A percentile compares a stretch with the other conserved stretches of the same genome.
Conservation (phyloP, 2,797 vertebrate species). For the Trachops cirrhosus region DNA sequence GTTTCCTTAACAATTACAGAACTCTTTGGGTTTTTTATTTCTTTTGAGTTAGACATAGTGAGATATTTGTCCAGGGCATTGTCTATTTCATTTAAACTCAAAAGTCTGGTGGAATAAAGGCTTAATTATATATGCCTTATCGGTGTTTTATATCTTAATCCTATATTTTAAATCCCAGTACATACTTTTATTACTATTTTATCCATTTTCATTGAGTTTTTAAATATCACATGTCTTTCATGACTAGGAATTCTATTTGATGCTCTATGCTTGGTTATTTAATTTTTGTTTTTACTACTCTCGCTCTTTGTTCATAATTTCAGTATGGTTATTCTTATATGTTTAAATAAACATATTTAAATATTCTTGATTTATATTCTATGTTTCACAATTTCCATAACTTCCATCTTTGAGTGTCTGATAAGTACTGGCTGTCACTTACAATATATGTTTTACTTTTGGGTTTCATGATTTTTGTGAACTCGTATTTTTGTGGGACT, state of each 20-base stretch:
- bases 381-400: not conserved
- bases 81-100: not conserved
- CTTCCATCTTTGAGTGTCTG: not conserved
- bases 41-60: not conserved
- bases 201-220: not conserved
- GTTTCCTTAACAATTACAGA: not conserved
- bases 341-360: not conserved
- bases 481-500: not conserved
- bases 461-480: slow-evolving; percentile 18
- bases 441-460: not conserved
- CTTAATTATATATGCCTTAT: not conserved
- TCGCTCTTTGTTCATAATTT: not conserved
- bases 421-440: not conserved
- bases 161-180: not conserved
- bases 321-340: not conserved
- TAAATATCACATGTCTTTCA: not conserved
- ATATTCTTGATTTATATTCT: not conserved
- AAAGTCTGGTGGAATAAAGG: not conserved
- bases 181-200: not conserved
- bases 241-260: not conserved
- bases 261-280: not conserved
- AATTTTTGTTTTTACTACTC: not conserved
- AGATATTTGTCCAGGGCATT: not conserved
- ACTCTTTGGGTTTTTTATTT: not conserved
- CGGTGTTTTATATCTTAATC: not conserved